Evolutionary conservation across 2,888 invertebrate genomes (phyloP).

Genomic region (Eubasilissa splendida): DNA sequence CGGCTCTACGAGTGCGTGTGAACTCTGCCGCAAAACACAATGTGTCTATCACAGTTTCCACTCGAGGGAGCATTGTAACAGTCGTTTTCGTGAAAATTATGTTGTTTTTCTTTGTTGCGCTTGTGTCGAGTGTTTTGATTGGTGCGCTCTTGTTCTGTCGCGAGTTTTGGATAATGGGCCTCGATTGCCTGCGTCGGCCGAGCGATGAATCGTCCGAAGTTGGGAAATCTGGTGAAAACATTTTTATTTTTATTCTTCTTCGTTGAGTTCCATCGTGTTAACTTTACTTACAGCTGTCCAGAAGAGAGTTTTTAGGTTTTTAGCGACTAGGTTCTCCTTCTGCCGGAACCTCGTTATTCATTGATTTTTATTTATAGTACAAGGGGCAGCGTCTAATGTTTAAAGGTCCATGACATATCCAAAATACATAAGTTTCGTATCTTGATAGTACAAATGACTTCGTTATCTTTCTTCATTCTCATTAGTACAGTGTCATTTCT

Average conservation of each 20-base stretch:
- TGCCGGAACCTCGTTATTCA: too few relatives aligned
- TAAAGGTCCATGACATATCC: too few relatives aligned
- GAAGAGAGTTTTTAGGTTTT: too few relatives aligned
- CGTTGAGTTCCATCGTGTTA: too few relatives aligned
- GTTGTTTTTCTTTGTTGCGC: not conserved
- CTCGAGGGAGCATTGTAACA: conserved; percentile 25
- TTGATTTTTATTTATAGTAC: too few relatives aligned
- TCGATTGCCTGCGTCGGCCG: not conserved
- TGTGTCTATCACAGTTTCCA: conserved; percentile 33
- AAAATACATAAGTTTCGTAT: too few relatives aligned
- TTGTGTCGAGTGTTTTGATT: conserved; percentile 26
- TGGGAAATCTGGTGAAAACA: conserved; percentile 14
- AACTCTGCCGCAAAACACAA: not conserved
- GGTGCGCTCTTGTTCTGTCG: conserved; percentile 10
- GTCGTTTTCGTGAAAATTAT: conserved; percentile 27
- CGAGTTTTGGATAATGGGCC: conserved; percentile 13
- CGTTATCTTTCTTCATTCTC: too few relatives aligned
- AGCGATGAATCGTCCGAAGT: conserved; percentile 19
- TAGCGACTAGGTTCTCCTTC: too few relatives aligned
- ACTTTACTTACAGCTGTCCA: too few relatives aligned
- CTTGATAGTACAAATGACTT: too few relatives aligned
- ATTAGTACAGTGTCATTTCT: too few relatives aligned
- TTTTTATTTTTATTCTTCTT: not conserved
- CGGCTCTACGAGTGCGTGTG: not conserved
- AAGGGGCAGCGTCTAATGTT: too few relatives aligned